A percentile compares a stretch with the other conserved stretches of the same genome.
phyloP scores from a whole-genome alignment of 2,888 invertebrate genomes.

The Ochropleura plecta region DNA sequence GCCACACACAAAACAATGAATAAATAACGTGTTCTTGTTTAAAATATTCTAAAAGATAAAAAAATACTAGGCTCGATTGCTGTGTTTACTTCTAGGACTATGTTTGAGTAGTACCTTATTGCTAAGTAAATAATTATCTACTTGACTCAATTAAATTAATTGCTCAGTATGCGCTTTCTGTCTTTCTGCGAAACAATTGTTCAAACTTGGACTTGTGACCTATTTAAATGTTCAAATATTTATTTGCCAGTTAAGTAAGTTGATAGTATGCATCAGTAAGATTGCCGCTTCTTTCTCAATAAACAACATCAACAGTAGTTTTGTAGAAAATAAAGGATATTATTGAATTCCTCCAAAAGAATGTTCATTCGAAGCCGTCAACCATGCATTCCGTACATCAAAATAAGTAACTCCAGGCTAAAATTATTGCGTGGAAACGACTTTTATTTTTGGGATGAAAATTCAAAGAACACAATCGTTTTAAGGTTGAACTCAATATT shows the following conservation, averaged over 20 bases:
- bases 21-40: constrained; percentile 15
- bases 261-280: background rate
- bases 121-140: background rate
- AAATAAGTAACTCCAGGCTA: too few species aligned
- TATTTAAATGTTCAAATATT: background rate
- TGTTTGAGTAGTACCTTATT: background rate
- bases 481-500: too few species aligned
- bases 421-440: too few species aligned
- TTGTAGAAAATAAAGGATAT: constrained; percentile 10
- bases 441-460: too few species aligned
- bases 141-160: background rate
- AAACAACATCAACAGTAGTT: background rate
- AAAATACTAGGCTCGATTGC: background rate
- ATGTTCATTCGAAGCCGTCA: background rate
- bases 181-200: background rate
- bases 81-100: background rate
- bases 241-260: background rate
- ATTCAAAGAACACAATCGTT: too few species aligned
- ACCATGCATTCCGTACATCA: too few species aligned
- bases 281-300: background rate
- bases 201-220: background rate
- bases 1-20: background rate
- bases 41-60: background rate
- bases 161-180: background rate
- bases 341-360: constrained; percentile 31